Evolutionary conservation across 2,797 vertebrate species (phyloP).

Genomic region (Discoglossus pictus): DNA sequence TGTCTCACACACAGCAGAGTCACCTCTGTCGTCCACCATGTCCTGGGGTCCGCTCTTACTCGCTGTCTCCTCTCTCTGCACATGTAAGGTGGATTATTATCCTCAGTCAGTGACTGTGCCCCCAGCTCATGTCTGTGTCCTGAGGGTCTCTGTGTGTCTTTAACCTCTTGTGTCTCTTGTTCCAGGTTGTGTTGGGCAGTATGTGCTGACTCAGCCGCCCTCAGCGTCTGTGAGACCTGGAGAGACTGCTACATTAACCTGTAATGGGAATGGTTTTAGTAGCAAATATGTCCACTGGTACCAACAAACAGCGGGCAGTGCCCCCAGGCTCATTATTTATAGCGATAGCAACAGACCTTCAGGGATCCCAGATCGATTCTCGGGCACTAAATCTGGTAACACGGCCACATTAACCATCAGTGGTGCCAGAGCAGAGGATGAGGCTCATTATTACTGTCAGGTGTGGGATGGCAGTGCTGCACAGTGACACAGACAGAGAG

Average conservation of each 20-base stretch:
- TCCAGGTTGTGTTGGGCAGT: slow-evolving; percentile 11
- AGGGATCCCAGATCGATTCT: slow-evolving; percentile 22
- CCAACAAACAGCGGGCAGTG: slow-evolving; percentile 7
- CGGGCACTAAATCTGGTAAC: neutral
- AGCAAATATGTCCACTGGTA: accelerated
- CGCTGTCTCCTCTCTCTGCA: neutral
- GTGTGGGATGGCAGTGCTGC: neutral
- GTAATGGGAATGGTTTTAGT: neutral
- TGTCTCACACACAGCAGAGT: too few relatives aligned
- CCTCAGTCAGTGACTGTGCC: slow-evolving; percentile 11
- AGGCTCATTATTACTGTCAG: neutral
- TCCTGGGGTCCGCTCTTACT: slow-evolving; percentile 28
- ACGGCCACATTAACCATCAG: slow-evolving; percentile 21
- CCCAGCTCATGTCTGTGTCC: neutral
- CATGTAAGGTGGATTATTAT: slow-evolving; percentile 13
- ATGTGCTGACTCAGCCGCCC: slow-evolving; percentile 19
- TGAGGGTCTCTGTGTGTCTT: neutral
- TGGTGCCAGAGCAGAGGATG: neutral
- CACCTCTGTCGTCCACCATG: too few relatives aligned
- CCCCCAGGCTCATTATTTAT: neutral
- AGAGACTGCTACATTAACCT: neutral
- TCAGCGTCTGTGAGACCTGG: neutral
- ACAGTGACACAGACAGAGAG: neutral
- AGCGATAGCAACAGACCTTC: accelerated
- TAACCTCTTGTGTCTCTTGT: neutral